phyloP scores from a whole-genome alignment of 2,888 invertebrate species.

The Brassicogethes aeneus region DNA sequence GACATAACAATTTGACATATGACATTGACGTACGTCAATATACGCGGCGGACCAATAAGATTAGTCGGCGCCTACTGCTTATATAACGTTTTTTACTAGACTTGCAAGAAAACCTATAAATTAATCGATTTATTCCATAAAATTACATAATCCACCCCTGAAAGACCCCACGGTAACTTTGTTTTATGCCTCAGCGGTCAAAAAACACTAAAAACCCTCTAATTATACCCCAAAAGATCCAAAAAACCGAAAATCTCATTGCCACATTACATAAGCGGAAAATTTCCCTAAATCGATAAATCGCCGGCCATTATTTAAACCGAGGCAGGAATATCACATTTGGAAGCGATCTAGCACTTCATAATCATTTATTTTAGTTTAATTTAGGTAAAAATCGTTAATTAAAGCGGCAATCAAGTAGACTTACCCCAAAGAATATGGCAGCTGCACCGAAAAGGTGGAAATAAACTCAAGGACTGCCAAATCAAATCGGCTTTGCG shows the following conservation, averaged over 20 bases:
- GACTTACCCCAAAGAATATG: slow-evolving; percentile 11
- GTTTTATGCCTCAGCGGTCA: too few species aligned
- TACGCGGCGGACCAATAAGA: neutral
- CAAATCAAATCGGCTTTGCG: neutral
- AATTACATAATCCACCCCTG: too few species aligned
- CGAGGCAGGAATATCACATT: too few species aligned
- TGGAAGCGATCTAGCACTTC: neutral
- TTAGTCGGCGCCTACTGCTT: neutral
- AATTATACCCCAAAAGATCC: neutral
- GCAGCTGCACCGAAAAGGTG: slow-evolving; percentile 15
- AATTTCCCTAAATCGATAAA: neutral
- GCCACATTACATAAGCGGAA: slow-evolving; percentile 1
- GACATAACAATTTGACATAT: slow-evolving; percentile 1
- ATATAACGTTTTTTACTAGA: too few species aligned
- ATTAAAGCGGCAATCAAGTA: neutral
- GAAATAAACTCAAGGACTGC: slow-evolving; percentile 9
- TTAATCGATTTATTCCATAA: too few species aligned
- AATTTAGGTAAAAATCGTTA: neutral
- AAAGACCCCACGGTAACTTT: too few species aligned
- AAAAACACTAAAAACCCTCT: neutral
- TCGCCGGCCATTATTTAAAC: too few species aligned
- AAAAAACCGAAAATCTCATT: neutral
- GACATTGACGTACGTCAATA: neutral
- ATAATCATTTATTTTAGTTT: neutral
- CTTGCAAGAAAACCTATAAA: too few species aligned